A percentile compares a stretch with the other conserved stretches of the same genome.
phyloP scores from a whole-genome alignment of 2,888 invertebrate species.

The Orthosia gothica region DNA sequence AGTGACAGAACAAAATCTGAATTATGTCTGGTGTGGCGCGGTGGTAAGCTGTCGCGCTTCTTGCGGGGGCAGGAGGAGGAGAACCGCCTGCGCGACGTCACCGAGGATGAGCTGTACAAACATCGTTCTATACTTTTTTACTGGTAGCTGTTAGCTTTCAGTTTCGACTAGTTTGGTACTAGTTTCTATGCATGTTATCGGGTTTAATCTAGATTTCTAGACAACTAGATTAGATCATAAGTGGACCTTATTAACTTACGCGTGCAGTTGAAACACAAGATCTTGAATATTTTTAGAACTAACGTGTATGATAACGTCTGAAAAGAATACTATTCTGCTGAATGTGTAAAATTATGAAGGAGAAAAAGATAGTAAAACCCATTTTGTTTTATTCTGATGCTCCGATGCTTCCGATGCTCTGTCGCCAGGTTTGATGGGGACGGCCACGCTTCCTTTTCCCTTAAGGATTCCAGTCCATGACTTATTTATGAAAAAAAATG shows the following conservation, averaged over 20 bases:
- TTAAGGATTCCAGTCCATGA: no score
- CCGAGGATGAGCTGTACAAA: background rate
- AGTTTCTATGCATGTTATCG: conserved; percentile 4
- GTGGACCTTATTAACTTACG: conserved; percentile 29
- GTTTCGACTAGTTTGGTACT: conserved; percentile 5
- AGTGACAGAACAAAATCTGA: no score
- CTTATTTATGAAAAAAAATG: background rate
- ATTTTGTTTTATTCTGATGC: no score
- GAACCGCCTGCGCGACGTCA: no score
- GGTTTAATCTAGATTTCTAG: conserved; percentile 20
- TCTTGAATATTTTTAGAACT: conserved; percentile 7
- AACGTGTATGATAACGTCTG: background rate
- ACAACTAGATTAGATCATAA: conserved; percentile 15
- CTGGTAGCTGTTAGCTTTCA: background rate
- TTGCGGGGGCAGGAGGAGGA: no score
- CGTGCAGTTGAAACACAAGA: background rate
- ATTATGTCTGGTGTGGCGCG: no score
- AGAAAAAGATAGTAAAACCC: background rate
- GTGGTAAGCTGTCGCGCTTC: no score
- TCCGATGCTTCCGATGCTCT: no score
- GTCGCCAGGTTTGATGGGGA: no score
- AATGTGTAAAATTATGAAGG: background rate
- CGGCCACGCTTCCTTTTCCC: no score
- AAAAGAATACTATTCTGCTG: background rate
- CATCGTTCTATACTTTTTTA: background rate